These are phyloP conservation scores for Rugalucina vietnamica DNA, from an alignment of 2,888 invertebrate species.

Conservation along the genomic window DNA sequence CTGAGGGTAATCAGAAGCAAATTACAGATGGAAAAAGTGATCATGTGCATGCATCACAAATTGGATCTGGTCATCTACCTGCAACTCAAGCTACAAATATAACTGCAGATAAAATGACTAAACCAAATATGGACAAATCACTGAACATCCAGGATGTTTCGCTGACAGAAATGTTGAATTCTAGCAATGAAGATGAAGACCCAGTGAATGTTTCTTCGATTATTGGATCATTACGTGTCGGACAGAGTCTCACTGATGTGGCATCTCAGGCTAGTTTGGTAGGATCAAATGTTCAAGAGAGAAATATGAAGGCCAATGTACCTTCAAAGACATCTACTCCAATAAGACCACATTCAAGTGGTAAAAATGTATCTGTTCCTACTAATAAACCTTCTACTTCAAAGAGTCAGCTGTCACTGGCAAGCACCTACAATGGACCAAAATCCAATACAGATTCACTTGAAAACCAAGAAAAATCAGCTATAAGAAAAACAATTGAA, in stretches of 20 bases:
- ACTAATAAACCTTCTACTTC: no score
- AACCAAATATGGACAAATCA: neutral
- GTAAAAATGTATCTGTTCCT: neutral
- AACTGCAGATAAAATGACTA: neutral
- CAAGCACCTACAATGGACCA: no score
- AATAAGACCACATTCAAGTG: neutral
- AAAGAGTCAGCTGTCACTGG: no score
- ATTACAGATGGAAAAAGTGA: neutral
- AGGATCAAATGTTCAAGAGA: neutral
- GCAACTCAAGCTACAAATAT: neutral
- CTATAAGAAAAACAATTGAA: conserved; percentile 52
- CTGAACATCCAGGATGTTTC: conserved; percentile 43
- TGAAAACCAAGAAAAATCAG: conserved; percentile 1
- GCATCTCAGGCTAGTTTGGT: neutral
- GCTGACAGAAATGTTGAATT: conserved; percentile 64
- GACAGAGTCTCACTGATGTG: neutral
- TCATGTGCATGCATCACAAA: neutral
- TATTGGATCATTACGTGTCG: conserved; percentile 14
- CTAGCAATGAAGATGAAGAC: conserved; percentile 50
- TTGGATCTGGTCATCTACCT: neutral
- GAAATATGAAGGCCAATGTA: neutral
- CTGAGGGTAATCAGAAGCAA: neutral
- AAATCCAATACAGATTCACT: neutral
- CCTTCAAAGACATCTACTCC: conserved; percentile 40
- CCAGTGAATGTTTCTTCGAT: conserved; percentile 17